Evolutionary conservation across 2,797 vertebrate genomes (phyloP), one percentile per base, ranked within the genome.

Genomic region (Muraenolepis orangiensis): DNA sequence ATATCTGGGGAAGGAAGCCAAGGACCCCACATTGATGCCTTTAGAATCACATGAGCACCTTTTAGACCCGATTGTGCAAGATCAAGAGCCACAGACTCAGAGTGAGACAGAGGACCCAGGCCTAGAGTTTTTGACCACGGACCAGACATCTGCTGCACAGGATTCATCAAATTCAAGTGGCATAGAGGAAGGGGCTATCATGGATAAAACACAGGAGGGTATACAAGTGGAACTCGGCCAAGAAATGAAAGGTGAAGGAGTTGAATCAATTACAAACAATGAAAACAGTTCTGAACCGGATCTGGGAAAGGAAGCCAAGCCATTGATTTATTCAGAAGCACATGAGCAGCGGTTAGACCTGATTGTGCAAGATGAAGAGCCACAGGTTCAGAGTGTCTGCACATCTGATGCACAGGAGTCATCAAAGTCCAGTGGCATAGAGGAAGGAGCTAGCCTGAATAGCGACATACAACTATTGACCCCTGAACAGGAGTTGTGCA

Each of bases 11-110:
- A 11, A 7, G 26, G 42, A 70, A 28, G 42, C 16, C 8, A 74
- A 36, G 42, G 73, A 74, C 51, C n/a, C 10, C 13, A 28, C 13
- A 11, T 66, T 66, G 20, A 18, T 72, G 1, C 38, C 32, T 75
- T 67, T 75, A 2, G 51, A 77, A 69, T 64, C 6, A 31, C 32
- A 42, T 13, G 16, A 31, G 30, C 40, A 71, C 74, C 72, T 76
- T 69, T 68, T 67, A 46, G 66, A 61, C 36, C 20, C 72, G 51
- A 51, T 14, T 26, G 40, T 20, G 74, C 30, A 11, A 66, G 76
- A 2, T 40, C 64, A 77, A 66, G 75, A 69, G 46, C 2, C 40
- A 23, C n/a, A 23, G 57, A 34, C 7, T 57, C 20, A 57, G n/a
- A 57, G n/a, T 18, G 42, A n/a, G 42, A 4, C 16, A n/a, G 6